Conservation (phyloP, 2,797 vertebrate species). For the Bucorvus abyssinicus region DNA sequence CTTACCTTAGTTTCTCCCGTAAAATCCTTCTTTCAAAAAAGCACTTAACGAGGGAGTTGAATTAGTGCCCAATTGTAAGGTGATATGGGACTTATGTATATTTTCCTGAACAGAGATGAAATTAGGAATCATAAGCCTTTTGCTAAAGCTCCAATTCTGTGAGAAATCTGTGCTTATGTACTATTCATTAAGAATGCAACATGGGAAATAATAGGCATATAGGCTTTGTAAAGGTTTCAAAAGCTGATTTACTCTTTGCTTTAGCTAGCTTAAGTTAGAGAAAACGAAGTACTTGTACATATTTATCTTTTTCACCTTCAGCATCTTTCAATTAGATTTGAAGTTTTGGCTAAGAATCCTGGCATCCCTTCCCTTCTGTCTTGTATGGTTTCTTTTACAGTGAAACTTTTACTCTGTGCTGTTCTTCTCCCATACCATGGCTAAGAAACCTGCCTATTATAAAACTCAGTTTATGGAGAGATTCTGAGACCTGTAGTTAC, state of each 20-base stretch:
- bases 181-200: not conserved
- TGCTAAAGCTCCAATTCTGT: not conserved
- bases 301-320: not conserved
- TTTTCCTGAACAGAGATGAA: not conserved
- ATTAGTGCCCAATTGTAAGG: not conserved
- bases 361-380: not conserved
- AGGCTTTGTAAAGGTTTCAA: not conserved
- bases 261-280: not conserved
- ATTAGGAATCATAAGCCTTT: not conserved
- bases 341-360: not conserved
- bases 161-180: not conserved
- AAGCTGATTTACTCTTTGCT: not conserved
- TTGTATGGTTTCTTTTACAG: not conserved
- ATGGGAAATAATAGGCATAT: not conserved
- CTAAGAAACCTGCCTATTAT: not conserved
- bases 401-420: not conserved
- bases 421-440: not conserved
- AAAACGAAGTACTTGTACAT: not conserved
- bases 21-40: not conserved
- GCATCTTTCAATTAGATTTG: not conserved
- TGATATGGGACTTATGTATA: not conserved
- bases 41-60: not conserved
- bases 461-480: not conserved
- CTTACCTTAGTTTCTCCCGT: not conserved
- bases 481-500: not conserved